These are phyloP conservation scores for Amblyopsis hoosieri DNA, from an alignment of 2,797 vertebrate genomes.

Conservation along the genomic window DNA sequence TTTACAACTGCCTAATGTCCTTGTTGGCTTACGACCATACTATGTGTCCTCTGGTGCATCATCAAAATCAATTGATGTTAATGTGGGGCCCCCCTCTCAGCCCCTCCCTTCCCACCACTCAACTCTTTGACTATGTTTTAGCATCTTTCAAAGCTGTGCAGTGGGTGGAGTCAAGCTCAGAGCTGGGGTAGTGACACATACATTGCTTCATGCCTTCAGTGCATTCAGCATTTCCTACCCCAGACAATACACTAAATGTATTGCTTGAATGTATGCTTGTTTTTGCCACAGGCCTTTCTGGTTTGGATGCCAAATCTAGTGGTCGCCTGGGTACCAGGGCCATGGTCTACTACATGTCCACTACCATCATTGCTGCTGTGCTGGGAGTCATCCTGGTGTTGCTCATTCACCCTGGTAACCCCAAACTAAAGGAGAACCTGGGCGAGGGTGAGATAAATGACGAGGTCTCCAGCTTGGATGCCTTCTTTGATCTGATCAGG, in stretches of 20 bases:
- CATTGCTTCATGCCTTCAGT: too few species aligned
- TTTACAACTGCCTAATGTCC: too few species aligned
- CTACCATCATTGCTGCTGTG: constrained; percentile 95
- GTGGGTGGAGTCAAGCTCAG: too few species aligned
- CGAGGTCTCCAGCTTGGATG: constrained; percentile 96
- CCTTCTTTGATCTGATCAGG: constrained; percentile 95
- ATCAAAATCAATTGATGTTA: too few species aligned
- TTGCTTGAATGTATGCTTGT: constrained; percentile 28
- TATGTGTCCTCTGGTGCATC: too few species aligned
- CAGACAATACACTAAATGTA: constrained; percentile 4
- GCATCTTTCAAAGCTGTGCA: too few species aligned
- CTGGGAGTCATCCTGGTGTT: constrained; percentile 96
- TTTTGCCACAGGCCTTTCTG: constrained; percentile 85
- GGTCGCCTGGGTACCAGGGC: constrained; percentile 95
- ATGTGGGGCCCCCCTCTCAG: too few species aligned
- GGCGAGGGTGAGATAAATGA: constrained; percentile 93
- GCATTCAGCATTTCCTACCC: too few species aligned
- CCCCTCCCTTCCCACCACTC: too few species aligned
- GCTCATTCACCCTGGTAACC: constrained; percentile 95
- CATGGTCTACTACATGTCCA: constrained; percentile 97
- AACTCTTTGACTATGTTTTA: too few species aligned
- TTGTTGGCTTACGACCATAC: too few species aligned
- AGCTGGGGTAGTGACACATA: too few species aligned
- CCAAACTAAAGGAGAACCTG: constrained; percentile 93
- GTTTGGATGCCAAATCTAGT: constrained; percentile 96